phyloP scores from a whole-genome alignment of 1,140 invertebrate genomes.

The Bombus pyrosoma region DNA sequence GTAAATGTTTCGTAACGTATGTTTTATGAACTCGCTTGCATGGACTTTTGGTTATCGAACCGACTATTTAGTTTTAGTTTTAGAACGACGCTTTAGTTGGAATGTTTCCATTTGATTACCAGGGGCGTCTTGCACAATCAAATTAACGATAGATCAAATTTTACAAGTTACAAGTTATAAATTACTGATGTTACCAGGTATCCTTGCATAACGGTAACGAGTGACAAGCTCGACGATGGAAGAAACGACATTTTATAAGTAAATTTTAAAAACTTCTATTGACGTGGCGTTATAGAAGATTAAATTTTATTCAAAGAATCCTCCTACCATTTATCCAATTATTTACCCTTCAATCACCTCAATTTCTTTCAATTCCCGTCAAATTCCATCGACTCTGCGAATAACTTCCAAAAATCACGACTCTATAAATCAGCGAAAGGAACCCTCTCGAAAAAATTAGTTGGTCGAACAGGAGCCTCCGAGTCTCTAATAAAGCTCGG shows the following conservation, averaged over 20 bases:
- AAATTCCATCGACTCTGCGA: not conserved
- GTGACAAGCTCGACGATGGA: too few species aligned
- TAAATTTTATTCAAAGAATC: not conserved
- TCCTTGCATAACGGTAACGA: too few species aligned
- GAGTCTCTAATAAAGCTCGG: constrained; percentile 49
- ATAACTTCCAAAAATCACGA: not conserved
- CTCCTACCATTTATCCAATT: not conserved
- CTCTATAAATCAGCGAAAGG: not conserved
- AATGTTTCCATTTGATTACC: not conserved
- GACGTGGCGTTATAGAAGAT: not conserved
- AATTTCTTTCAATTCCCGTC: not conserved
- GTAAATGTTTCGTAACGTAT: not conserved
- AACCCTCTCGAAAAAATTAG: not conserved
- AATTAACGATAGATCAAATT: too few species aligned
- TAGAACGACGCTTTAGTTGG: too few species aligned
- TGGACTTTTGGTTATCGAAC: not conserved
- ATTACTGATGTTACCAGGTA: too few species aligned
- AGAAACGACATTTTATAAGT: too few species aligned
- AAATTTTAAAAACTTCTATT: not conserved
- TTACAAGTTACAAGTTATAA: too few species aligned
- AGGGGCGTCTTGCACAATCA: too few species aligned
- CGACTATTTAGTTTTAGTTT: too few species aligned
- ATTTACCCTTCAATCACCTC: not conserved
- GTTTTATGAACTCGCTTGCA: not conserved
- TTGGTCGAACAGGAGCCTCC: not conserved